These are phyloP conservation scores for Leptopilina myrica DNA, from an alignment of 2,888 invertebrate genomes.

Conservation along the genomic window DNA sequence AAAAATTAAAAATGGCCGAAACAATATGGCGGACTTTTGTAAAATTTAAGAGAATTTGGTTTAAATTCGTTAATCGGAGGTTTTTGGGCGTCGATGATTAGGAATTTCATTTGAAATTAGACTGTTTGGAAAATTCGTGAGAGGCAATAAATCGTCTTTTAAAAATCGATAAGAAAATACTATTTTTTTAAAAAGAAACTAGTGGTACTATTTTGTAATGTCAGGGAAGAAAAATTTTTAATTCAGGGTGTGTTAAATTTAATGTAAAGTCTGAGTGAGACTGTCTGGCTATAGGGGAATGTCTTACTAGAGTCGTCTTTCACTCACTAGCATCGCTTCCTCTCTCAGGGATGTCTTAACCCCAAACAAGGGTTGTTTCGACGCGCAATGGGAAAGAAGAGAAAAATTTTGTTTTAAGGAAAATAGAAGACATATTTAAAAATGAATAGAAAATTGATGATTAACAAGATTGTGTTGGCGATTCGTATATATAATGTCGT, in stretches of 20 bases:
- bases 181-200: too few relatives aligned
- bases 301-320: not conserved
- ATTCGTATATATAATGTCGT: not conserved
- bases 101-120: too few relatives aligned
- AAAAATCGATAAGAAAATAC: too few relatives aligned
- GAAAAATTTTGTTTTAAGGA: not conserved
- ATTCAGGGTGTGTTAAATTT: too few relatives aligned
- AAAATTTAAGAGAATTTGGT: not conserved
- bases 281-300: not conserved
- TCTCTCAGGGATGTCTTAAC: slow-evolving; percentile 6
- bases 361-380: not conserved
- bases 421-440: not conserved
- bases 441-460: too few relatives aligned
- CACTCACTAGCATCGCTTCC: not conserved
- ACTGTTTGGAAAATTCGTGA: too few relatives aligned
- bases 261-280: not conserved
- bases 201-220: too few relatives aligned
- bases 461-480: too few relatives aligned
- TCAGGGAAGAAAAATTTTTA: too few relatives aligned
- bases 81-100: not conserved
- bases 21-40: not conserved
- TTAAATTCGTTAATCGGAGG: not conserved
- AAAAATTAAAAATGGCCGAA: not conserved
- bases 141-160: too few relatives aligned
- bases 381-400: too few relatives aligned